Conservation (phyloP, 2,888 invertebrate species). For the Periphyllus acericola region DNA sequence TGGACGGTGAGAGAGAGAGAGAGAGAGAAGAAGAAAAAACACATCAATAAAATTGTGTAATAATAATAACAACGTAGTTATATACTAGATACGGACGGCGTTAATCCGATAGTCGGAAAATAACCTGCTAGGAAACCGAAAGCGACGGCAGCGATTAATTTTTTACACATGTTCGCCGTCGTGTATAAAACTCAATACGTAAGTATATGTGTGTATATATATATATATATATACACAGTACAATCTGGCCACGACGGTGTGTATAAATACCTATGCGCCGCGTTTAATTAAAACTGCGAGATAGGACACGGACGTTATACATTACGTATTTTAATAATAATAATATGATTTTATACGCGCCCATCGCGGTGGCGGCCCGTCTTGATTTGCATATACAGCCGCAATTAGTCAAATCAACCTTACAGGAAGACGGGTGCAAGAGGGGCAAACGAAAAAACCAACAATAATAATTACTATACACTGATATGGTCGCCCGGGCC, state of each 20-base stretch:
- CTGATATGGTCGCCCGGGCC: not conserved
- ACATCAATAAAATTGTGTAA: not conserved
- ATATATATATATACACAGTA: not conserved
- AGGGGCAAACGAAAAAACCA: not conserved
- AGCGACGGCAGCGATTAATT: not conserved
- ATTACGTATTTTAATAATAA: not conserved
- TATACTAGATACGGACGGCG: not conserved
- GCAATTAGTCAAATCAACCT: slow-evolving; percentile 45
- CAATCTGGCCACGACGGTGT: not conserved
- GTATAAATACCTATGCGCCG: not conserved
- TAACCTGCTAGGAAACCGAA: not conserved
- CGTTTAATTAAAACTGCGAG: slow-evolving; percentile 27
- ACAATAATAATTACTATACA: slow-evolving; percentile 19
- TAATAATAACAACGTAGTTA: not conserved
- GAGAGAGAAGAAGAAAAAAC: not conserved
- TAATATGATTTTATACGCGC: not conserved
- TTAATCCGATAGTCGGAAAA: not conserved
- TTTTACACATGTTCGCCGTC: not conserved
- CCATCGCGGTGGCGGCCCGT: slow-evolving; percentile 17
- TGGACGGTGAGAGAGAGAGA: not conserved
- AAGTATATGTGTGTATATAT: not conserved
- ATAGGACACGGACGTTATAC: not conserved
- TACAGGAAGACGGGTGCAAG: not conserved
- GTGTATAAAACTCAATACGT: not conserved
- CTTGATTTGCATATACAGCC: slow-evolving; percentile 38